A percentile compares a stretch with the other conserved stretches of the same genome.
Conservation (phyloP, 30 jellyfish, hydroid and myxozoan species). For the Pseudorhiza aurosa region DNA sequence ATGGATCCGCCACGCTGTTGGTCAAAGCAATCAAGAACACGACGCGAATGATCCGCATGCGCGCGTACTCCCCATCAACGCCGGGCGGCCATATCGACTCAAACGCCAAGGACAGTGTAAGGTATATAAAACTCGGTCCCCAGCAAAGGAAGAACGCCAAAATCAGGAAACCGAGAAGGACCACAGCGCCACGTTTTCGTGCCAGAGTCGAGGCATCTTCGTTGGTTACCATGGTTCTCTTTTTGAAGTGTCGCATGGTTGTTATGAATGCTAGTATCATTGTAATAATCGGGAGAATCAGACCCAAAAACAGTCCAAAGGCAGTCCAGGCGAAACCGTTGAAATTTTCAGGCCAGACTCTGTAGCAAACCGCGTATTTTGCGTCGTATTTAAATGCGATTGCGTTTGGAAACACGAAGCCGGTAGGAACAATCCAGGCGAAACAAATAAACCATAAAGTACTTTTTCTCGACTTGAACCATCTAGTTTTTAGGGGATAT, state of each 20-base stretch:
- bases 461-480: conserved; percentile 35
- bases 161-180: conserved; percentile 37
- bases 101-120: conserved; percentile 21
- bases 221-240: neutral
- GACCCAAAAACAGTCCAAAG: conserved; percentile 12
- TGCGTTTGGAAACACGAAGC: conserved; percentile 20
- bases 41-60: conserved; percentile 51
- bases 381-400: conserved; percentile 44
- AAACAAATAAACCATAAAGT: conserved; percentile 1
- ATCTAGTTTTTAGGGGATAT: conserved; percentile 37
- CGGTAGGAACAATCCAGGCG: conserved; percentile 13
- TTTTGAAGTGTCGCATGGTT: conserved; percentile 34
- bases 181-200: conserved; percentile 19
- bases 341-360: conserved; percentile 51
- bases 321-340: conserved; percentile 16
- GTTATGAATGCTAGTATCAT: conserved; percentile 37
- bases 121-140: conserved; percentile 44
- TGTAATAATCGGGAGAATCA: conserved; percentile 13
- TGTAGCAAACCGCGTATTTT: conserved; percentile 26
- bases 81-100: conserved; percentile 42
- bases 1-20: conserved; percentile 55
- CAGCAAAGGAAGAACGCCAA: conserved; percentile 43
- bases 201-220: conserved; percentile 11
- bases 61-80: conserved; percentile 40
- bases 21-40: conserved; percentile 41